Evolutionary conservation across 2,888 invertebrate genomes (phyloP), one percentile per base, ranked within the genome.

Genomic region (Dromius quadrimaculatus): DNA sequence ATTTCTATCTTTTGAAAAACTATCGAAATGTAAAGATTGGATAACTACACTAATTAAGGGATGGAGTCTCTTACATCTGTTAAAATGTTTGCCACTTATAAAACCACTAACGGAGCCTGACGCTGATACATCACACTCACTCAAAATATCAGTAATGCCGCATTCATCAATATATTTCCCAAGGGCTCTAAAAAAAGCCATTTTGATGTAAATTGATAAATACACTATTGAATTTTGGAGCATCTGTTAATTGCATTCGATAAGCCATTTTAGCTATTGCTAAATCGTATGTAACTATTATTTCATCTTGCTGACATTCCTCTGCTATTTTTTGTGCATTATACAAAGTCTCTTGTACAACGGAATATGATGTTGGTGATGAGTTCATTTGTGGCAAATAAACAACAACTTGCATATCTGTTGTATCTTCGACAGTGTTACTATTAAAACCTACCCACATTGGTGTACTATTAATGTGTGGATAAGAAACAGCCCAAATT

Each of bases 111-210:
- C 72, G 9, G 76, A 77, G 22, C 76, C 77, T 68, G 38, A 73
- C 2, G 77, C 77, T 6, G 78, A 28, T 20, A 78, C 22, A 71
- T 74, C 72, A 13, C 74, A 71, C 19, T 76, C 72, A 2, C 74
- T 68, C 64, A 77, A 72, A 2, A 76, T 69, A 43, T 38, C 13
- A 6, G 74, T 23, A 54, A 76, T 66, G 8, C 75, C 75, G 36
- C 69, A 75, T 17, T 71, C 72, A 50, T 62, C 62, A 13, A 77
- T 76, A 43, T 74, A 73, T 73, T 75, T 76, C 13, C 76, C 77
- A 19, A 78, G 36, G 28, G 77, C 76, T 73, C 76, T 76, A 23
- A 78, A 75, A 72, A 71, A 76, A 4, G 76, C 73, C 73, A 78
- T 72, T 73, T 74, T 73, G 9, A 77, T 74, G 43, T 78, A 28